Base-by-base conservation (phyloP, 2,797 vertebrate genomes). In the Spatula versicolor region DNA sequence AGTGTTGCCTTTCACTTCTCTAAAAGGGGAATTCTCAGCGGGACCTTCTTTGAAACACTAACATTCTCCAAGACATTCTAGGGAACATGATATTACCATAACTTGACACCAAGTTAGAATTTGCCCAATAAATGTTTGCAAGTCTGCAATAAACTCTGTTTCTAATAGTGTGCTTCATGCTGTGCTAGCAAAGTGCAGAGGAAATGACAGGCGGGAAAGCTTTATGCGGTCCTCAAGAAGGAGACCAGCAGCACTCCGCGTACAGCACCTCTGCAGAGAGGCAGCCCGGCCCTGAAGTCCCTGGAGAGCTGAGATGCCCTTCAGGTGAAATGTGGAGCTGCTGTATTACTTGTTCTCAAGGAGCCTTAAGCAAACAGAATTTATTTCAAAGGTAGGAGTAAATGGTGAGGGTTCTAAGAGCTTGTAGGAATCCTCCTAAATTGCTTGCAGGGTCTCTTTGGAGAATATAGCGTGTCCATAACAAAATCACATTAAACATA, bases 61-160 rank as follows among this genome's bases (percentile, higher is more conserved):
- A 95, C 80, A 87, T 71, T 95, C 91, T 92, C 84, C 88, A 92
- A 95, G 97, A 96, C 95, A 30, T 97, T 95, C 93, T 97, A 1
- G 9, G 77, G 96, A 97, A 97, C 88, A 79, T 52, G 96, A 90
- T 97, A 95, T 86, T 91, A 94, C 97, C 96, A 95, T 96, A 97
- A 98, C 93, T 93, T 93, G 95, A 97, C 97, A 97, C 95, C 96
- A 68, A 39, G 72, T 95, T 96, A 96, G 96, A 96, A 95, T 91
- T 67, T 95, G 94, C 90, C 96, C 96, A 97, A 97, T 97, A 97
- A 97, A 97, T 90, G 88, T 96, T 97, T 95, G 94, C 96, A 97
- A 96, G 95, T 62, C 94, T 91, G 96, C 94, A 94, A 95, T 97
- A 97, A 97, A 97, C 96, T 96, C 92, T 88, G 11, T 81, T 95